Evolutionary conservation across 1,140 invertebrate genomes (phyloP), one percentile per base, ranked within the genome.

Genomic region (Sesamia nonagrioides): DNA sequence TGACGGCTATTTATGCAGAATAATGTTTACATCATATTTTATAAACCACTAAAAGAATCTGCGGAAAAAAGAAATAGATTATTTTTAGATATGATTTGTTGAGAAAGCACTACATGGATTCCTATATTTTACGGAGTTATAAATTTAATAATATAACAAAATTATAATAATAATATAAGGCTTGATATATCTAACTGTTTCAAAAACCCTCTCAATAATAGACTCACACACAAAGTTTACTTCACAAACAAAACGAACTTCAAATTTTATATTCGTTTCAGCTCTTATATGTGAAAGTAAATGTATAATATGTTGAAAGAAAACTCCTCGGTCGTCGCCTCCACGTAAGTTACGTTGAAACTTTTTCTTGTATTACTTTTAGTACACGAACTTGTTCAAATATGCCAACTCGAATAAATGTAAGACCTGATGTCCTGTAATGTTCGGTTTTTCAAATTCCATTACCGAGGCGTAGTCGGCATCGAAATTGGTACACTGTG

Each of bases 401-500:
- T 78, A 74, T 74, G 18, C 54, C 37, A 74, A 60, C 37, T 33
- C 54, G 13, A 40, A 58, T 74, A 50, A 56, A 78, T 73, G 68
- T 73, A 63, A 63, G 45, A 74, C 68, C 56, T 58, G 18, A 33
- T 73, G 69, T 63, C 9, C 42, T 33, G 58, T 73, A 63, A 61
- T 37, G 58, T 78, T 73, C 69, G 45, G 54, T 78, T 72, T 78
- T 78, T 73, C 45, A 78, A 79, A 79, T 74, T 58, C 74, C 60
- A 68, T 74, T 75, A 79, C 61, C 18, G 58, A 21, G 21, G n/a
- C 48, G 60, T 54, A 66, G 52, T 74, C 60, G 48, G 58, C 63
- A 60, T 63, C 52, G 45, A 45, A n/a, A 33, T 80, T 79, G 71
- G 72, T 83, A 79, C 60, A 76, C 37, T 73, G 69, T 81, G 78